Base-by-base conservation (phyloP, 2,113 vertebrate genomes). In the Ictalurus furcatus region DNA sequence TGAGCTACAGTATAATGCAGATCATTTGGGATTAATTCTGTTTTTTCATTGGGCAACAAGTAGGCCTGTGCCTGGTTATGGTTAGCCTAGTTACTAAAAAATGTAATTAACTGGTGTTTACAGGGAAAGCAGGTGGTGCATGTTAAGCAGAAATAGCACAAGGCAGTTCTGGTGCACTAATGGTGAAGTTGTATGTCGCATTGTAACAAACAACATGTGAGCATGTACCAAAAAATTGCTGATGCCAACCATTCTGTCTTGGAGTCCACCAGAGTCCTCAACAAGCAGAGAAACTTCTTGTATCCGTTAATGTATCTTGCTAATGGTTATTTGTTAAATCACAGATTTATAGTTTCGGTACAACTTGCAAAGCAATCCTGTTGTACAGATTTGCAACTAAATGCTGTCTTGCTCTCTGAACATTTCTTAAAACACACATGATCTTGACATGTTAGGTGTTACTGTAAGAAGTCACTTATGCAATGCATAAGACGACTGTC, bases 141-240 rank as follows among this genome's bases (percentile, higher is more conserved):
- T 78, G 74, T 78, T 48, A 78, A 40, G 40, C 74, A 78, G 40
- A 80, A 80, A 80, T 54, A 30, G 44, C 40, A 78, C 28, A 79
- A 54, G 25, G 44, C 76, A 79, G 48, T 17, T 80, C 25, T 80
- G 23, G 12, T 78, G 74, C 40, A 78, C 23, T 28, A 21, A 37
- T 74, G 71, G 23, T 74, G 34, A 13, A 74, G 71, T 48, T 76
- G 40, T 9, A 74, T 19, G 23, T 78, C 40, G 28, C 40, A 54
- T 56, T 19, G 14, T 3, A 30, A 23, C 21, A 54, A 80, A 80
- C 52, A 58, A n/a, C 58, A 58, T 4, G 13, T n/a, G 17, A 82
- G 30, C n/a, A 82, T 0, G 2, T 16, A 44, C 6, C 25, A 21
- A 58, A 82, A 59, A 21, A 11, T 56, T 37, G 78, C 14, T 56